Conservation (phyloP, 2,888 invertebrate species). For the Schrankia costaestrigalis region DNA sequence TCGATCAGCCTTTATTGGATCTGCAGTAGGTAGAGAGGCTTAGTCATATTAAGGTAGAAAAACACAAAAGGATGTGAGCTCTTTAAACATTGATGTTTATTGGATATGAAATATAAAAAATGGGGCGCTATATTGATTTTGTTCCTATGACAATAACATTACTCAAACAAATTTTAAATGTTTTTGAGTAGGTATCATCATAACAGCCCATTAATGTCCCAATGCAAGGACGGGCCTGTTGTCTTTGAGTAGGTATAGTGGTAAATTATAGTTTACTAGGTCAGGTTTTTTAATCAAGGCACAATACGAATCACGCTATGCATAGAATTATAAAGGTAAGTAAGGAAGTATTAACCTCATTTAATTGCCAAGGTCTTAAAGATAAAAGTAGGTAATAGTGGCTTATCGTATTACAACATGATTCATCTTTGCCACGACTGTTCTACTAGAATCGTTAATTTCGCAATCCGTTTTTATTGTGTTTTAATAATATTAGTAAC, state of each 20-base stretch:
- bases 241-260: too few relatives aligned
- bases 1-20: constrained; percentile 65
- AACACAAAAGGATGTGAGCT: constrained; percentile 29
- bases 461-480: too few relatives aligned
- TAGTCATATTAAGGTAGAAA: constrained; percentile 52
- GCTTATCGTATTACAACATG: too few relatives aligned
- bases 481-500: too few relatives aligned
- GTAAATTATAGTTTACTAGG: constrained; percentile 9
- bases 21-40: constrained; percentile 45
- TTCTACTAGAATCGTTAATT: too few relatives aligned
- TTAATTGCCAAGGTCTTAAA: constrained; percentile 11
- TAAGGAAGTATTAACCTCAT: constrained; percentile 20
- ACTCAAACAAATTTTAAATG: too few relatives aligned
- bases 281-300: constrained; percentile 13
- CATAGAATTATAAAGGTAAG: constrained; percentile 11
- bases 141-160: constrained; percentile 9
- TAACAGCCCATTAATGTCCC: too few relatives aligned
- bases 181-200: too few relatives aligned
- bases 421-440: constrained; percentile 2
- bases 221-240: too few relatives aligned
- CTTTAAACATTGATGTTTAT: constrained; percentile 33
- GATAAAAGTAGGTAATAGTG: constrained; percentile 10
- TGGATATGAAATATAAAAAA: constrained; percentile 11
- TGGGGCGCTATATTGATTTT: constrained; percentile 10
- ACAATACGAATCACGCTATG: constrained; percentile 3